Evolutionary conservation across 92 coral and sea anemone genomes (phyloP), one percentile per base, ranked within the genome.

Genomic region (Phymanthus crucifer): DNA sequence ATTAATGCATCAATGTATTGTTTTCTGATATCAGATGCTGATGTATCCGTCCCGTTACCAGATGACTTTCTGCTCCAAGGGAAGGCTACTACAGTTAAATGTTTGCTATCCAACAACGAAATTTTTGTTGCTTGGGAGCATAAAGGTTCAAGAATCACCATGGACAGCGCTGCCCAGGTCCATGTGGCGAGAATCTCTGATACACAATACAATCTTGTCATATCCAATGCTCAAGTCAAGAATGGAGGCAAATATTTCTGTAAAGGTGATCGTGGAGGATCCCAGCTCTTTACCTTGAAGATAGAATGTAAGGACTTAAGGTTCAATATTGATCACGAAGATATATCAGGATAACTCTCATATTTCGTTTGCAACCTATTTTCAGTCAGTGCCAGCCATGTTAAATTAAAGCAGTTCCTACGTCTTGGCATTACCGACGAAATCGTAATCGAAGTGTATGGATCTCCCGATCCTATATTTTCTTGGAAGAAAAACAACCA

Each of bases 171-270:
- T 54, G 70, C 32, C 0, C 23, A 10, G n/a, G 75, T 78, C 5
- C 84, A 31, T 35, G 86, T 89, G 29, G 73, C 18, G 61, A 19
- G 32, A 26, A n/a, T 21, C 19, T 64, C 21, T 32, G 56, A 35
- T 73, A 43, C 4, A 32, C 24, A 21, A 10, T 52, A 78, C 71
- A 35, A 2, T 27, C 90, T 89, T 12, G 72, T 16, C 11, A 32
- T 89, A 9, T n/a, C 47, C 2, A 43, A 64, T 45, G 85, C 77
- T 14, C 54, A 48, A 54, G 79, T 86, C 9, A 6, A 9, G 0
- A 46, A 75, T 34, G 93, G 85, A 19, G 87, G 93, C 12, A 6
- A 35, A 0, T 89, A 86, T 40, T 37, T 61, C 14, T 89, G 93
- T 31, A 68, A 76, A 36, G 93, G 93, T n/a, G 58, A 38, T 46